Base-by-base conservation (phyloP, 2,113 vertebrate species). In the Tapirus terrestris region DNA sequence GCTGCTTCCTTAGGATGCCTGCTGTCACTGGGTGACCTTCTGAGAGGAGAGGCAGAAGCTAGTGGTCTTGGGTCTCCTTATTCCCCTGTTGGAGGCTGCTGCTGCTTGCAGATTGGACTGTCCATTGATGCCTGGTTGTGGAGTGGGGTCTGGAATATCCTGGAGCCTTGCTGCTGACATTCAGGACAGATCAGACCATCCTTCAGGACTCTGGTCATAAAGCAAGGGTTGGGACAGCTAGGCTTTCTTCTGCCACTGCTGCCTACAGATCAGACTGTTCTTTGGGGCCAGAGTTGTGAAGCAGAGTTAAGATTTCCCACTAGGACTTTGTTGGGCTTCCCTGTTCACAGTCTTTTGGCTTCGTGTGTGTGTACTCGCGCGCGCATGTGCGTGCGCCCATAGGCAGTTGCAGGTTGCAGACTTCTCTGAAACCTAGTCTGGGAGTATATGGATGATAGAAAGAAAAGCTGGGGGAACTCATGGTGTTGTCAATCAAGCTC, bases 221-320 rank as follows among this genome's bases (percentile, higher is more conserved):
- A 87, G 23, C 17, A 63, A 25, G 11, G 1, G 17, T 43, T 21
- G 36, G 33, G 31, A 39, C 10, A 33, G 14, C 23, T 53, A 16
- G 5, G 3, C 39, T 72, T 61, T 76, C 33, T 70, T n/a, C 5
- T 68, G 21, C 9, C 14, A 1, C 17, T 36, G 10, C n/a, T 48
- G 11, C 67, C 27, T 36, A n/a, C 4, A 6, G 11, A 18, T 45
- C 20, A 33, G 58, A 70, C 11, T 1, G 2, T 16, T 67, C 11
- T 60, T 36, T 12, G 0, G 13, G 51, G 6, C 10, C 14, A 9
- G 3, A 8, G 25, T 31, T 68, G 27, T 63, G 6, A 9, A 76
- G n/a, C 4, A 17, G 33, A 33, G 6, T 36, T 77, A 3, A 10
- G 25, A 27, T 56, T 43, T 84, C 43, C 63, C 6, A 67, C 13